phyloP scores from a whole-genome alignment of 2,113 vertebrate species.

The Tricholaema leucomelas region DNA sequence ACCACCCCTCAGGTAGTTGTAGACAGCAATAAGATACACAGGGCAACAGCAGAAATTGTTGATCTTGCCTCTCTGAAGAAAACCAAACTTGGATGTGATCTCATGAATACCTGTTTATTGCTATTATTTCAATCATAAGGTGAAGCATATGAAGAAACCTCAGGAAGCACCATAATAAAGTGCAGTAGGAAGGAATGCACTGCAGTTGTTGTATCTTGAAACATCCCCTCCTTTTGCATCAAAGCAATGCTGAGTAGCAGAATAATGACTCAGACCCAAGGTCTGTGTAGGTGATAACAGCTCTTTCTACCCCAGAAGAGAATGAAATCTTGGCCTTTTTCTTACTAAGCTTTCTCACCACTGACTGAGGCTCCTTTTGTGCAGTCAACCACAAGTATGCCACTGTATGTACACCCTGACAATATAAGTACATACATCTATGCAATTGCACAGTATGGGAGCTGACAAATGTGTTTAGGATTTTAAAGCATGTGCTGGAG shows the following conservation, averaged over 20 bases:
- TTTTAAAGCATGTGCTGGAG: background rate
- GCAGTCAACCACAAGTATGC: background rate
- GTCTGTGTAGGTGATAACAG: background rate
- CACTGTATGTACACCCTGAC: background rate
- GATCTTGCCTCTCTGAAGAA: background rate
- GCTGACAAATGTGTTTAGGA: accelerated
- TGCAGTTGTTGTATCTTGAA: background rate
- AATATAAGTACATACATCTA: background rate
- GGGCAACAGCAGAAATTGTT: background rate
- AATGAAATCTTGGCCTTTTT: background rate
- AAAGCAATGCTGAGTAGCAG: background rate
- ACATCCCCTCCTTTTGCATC: background rate
- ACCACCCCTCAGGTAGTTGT: no score
- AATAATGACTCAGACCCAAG: background rate
- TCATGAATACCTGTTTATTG: background rate
- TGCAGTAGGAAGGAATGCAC: background rate
- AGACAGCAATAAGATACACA: no score
- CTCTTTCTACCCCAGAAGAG: background rate
- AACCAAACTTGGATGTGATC: background rate
- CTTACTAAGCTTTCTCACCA: background rate
- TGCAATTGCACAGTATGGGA: background rate
- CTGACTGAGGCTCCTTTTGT: background rate
- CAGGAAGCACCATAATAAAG: background rate
- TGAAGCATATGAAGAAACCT: background rate
- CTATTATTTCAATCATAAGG: background rate